Evolutionary conservation across 1,140 invertebrate genomes (phyloP), one percentile per base, ranked within the genome.

Genomic region (Pollicipes pollicipes): DNA sequence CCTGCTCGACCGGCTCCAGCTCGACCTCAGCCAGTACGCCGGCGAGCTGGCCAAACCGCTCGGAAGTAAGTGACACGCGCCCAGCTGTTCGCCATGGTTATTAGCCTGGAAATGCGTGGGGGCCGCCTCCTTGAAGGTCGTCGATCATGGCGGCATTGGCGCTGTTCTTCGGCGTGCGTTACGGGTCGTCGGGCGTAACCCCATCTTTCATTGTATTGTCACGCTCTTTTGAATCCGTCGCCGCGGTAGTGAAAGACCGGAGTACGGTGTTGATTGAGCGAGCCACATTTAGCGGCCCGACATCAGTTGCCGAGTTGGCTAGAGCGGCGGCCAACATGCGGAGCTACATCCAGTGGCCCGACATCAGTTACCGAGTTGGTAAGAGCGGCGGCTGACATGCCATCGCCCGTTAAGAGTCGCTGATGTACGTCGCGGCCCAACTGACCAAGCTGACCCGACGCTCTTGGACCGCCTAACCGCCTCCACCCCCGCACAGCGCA

Each of bases 11-110:
- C 85, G 86, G 64, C 75, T 95, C 0, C 84, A 84, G 70, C 78
- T 95, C 17, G 89, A 94, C 80, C 80, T 96, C 26, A 93, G 90
- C 77, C 83, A 84, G 68, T 89, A 89, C 81, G 87, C 87, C 28
- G 77, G 85, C 69, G 90, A 93, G 73, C 84, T 97, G 69, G 88
- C 88, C 32, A 95, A 93, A 81, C 87, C 86, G 75, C 80, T 96
- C 66, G 86, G 87, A 73, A 85, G 88, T 88, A 79, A 82, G 81
- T 80, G n/a, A n/a, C n/a, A 26, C 70, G 68, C 26, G 67, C n/a
- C 68, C 29, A 28, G 30, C 37, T 1, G n/a, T 58, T 27, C n/a
- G 30, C n/a, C 27, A 69, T 1, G 24, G n/a, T 1, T 35, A n/a
- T n/a, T n/a, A n/a, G 35, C 6, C 35, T 17, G 35, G 35, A 35